phyloP scores from a whole-genome alignment of 2,113 vertebrate genomes.

The Dromaius novaehollandiae region DNA sequence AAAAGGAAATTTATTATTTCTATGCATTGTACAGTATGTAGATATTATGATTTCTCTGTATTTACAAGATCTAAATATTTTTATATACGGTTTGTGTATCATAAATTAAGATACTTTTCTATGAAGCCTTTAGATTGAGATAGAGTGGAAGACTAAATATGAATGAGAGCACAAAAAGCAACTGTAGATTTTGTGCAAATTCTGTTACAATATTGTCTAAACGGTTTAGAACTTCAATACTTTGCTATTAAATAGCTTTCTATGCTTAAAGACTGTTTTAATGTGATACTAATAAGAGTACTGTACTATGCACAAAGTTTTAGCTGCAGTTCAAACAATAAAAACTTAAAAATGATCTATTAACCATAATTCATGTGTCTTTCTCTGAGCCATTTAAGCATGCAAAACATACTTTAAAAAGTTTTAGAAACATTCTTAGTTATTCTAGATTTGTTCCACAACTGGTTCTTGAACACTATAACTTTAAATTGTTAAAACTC shows the following conservation, averaged over 20 bases:
- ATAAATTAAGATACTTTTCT: slow-evolving; percentile 70
- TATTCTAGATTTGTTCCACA: slow-evolving; percentile 52
- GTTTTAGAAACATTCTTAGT: slow-evolving; percentile 60
- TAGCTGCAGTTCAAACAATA: slow-evolving; percentile 56
- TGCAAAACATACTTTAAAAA: slow-evolving; percentile 71
- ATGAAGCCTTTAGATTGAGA: slow-evolving; percentile 72
- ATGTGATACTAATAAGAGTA: slow-evolving; percentile 67
- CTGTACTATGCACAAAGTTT: slow-evolving; percentile 75
- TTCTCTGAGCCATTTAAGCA: slow-evolving; percentile 67
- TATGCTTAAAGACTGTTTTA: slow-evolving; percentile 74
- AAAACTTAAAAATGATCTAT: slow-evolving; percentile 62
- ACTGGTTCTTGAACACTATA: slow-evolving; percentile 38
- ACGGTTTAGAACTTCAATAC: slow-evolving; percentile 60
- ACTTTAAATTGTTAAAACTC: slow-evolving; percentile 66
- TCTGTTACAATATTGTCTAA: slow-evolving; percentile 59
- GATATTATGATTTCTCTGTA: slow-evolving; percentile 70
- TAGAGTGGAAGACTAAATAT: slow-evolving; percentile 79
- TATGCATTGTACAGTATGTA: slow-evolving; percentile 69
- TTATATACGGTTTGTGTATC: slow-evolving; percentile 55
- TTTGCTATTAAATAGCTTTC: slow-evolving; percentile 71
- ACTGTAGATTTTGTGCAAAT: slow-evolving; percentile 66
- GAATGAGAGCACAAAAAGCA: slow-evolving; percentile 72
- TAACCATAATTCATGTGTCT: slow-evolving; percentile 66
- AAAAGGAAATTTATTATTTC: slow-evolving; percentile 70
- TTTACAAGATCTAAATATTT: slow-evolving; percentile 77